Base-by-base conservation (phyloP, 2,797 vertebrate species). In the Centroberyx gerrardi region DNA sequence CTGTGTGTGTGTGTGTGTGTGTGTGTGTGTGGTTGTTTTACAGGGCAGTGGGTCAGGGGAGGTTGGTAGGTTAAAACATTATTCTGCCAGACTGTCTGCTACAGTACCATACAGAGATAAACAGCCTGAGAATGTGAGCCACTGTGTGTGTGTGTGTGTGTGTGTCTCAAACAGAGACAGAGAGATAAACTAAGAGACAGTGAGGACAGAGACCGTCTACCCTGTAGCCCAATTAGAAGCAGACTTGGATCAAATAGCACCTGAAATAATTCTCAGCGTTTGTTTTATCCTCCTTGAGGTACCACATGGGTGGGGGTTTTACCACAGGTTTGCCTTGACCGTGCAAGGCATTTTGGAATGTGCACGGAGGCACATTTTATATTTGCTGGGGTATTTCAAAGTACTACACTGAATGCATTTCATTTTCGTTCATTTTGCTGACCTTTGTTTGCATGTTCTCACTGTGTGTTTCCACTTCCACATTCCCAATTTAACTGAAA, bases 91-190 rank as follows among this genome's bases (percentile, higher is more conserved):
- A 63, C 55, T 33, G 59, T 70, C 69, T 69, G 64, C 42, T 54
- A 33, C 44, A 7, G 40, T 46, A 54, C 17, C n/a, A 59, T 48
- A 62, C 62, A 58, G 72, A 71, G 74, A 79, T 58, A 51, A 44
- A 62, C 38, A 54, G 49, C 82, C 58, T 78, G 80, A 64, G 82
- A 80, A 69, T 28, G 33, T 70, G 44, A 73, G 64, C 64, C 66
- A 48, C 40, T 60, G 33, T 38, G 29, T 59, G 29, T n/a, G 15
- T 59, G 29, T 58, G 28, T 31, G 55, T 36, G 22, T 48, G 10
- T 48, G 46, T 48, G 48, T 33, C 38, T n/a, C 3, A 59, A 5
- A 59, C 5, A 59, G 13, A 53, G 2, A 53, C 0, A 53, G 9
- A 27, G 1, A 27, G 18, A 27, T 2, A 53, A 6, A 13, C 10